Conservation (phyloP, 1,140 invertebrate genomes). For the Drosophila erecta region DNA sequence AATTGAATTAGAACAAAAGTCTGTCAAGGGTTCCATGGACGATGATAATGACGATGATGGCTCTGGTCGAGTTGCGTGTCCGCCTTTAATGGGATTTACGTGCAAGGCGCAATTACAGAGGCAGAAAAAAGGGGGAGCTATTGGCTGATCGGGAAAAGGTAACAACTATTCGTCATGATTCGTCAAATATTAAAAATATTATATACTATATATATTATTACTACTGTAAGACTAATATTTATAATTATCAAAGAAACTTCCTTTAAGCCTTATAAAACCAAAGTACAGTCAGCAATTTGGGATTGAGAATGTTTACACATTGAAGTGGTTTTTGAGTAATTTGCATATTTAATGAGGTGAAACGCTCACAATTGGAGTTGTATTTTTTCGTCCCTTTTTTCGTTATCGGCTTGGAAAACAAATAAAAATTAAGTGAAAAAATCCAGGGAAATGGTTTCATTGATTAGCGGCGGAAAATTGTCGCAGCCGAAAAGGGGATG, state of each 20-base stretch:
- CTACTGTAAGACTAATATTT: too few species aligned
- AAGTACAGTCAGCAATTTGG: conserved; percentile 10
- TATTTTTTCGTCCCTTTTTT: conserved; percentile 36
- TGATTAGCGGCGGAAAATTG: conserved; percentile 59
- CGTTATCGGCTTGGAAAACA: conserved; percentile 72
- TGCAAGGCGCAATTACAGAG: conserved; percentile 60
- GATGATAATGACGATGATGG: conserved; percentile 40
- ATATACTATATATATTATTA: too few species aligned
- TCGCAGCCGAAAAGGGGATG: conserved; percentile 32
- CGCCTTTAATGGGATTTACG: conserved; percentile 71
- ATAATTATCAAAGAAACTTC: not conserved
- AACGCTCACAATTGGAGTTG: conserved; percentile 42
- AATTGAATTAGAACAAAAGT: conserved; percentile 77
- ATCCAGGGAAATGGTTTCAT: conserved; percentile 56
- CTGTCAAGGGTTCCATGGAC: conserved; percentile 38
- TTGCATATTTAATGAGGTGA: conserved; percentile 73
- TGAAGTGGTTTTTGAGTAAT: conserved; percentile 76
- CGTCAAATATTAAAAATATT: too few species aligned
- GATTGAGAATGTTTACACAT: conserved; percentile 71
- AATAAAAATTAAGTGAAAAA: conserved; percentile 82
- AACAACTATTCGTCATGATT: not conserved
- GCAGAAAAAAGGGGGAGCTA: not conserved
- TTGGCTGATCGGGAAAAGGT: too few species aligned
- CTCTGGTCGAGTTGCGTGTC: conserved; percentile 66
- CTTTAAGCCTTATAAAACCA: not conserved